Percentiles rank a stretch among this genome's conserved stretches.
Conservation (phyloP, 2,888 invertebrate genomes). For the Gymnocheta viridis region DNA sequence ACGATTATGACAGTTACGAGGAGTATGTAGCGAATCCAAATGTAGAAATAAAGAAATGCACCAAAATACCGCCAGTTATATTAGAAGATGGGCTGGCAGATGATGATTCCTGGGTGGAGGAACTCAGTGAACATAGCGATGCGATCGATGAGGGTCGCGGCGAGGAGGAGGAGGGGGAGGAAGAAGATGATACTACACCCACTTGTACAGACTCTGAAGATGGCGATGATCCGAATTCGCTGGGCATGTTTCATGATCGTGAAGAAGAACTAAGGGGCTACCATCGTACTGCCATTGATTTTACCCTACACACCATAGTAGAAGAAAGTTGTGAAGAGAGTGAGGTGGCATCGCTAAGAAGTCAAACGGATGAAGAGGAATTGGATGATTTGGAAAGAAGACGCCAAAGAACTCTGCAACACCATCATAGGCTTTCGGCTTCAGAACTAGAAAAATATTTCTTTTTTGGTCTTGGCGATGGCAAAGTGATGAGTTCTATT, state of each 20-base stretch:
- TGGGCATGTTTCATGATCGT: conserved; percentile 85
- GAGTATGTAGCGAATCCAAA: conserved; percentile 38
- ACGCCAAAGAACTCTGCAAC: conserved; percentile 79
- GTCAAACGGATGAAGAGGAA: conserved; percentile 73
- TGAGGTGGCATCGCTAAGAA: conserved; percentile 86
- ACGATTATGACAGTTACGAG: conserved; percentile 60
- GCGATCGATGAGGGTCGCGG: conserved; percentile 78
- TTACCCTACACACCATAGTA: conserved; percentile 95
- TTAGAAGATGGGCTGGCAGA: conserved; percentile 94
- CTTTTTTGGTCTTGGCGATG: conserved; percentile 92
- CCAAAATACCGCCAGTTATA: conserved; percentile 79
- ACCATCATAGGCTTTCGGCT: conserved; percentile 87
- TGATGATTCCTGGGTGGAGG: conserved; percentile 96
- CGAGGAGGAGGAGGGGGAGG: conserved; percentile 38
- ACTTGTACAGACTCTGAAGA: conserved; percentile 79
- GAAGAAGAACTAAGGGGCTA: conserved; percentile 93
- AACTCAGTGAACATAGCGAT: conserved; percentile 91
- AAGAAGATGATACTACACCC: conserved; percentile 84
- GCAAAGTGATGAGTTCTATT: conserved; percentile 82
- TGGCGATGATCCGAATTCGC: conserved; percentile 77
- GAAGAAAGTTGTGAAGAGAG: conserved; percentile 98
- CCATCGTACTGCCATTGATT: conserved; percentile 91
- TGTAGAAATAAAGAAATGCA: conserved; percentile 37
- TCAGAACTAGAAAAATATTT: conserved; percentile 95
- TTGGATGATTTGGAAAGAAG: conserved; percentile 79